Evolutionary conservation across 2,113 vertebrate species (phyloP), one percentile per base, ranked within the genome.

Genomic region (Nesogale talazaci): DNA sequence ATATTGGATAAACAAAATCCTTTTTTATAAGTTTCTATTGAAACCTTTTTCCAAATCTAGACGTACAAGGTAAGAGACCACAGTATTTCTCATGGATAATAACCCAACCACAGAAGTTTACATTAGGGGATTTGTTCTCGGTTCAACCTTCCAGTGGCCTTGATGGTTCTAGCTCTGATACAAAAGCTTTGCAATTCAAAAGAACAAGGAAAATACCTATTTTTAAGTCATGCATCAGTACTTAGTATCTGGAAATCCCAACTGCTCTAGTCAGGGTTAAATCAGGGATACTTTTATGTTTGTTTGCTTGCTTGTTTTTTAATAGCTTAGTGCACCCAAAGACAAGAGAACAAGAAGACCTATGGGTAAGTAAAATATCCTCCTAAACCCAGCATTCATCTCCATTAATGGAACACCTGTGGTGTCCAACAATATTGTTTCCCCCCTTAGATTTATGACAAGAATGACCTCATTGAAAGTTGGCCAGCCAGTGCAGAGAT

Each of bases 171-270:
- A 92, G 69, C 46, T 65, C 16, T 59, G 83, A 96, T 70, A 95
- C 87, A 94, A 96, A 96, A 93, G 94, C 80, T 86, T 80, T 86
- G 88, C 42, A 16, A 77, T 61, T 83, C 92, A 92, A 94, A 95
- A 94, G 81, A 96, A 92, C 38, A 25, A 94, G 74, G 88, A 95
- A 95, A 95, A 86, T 80, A 86, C 90, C 67, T 70, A 90, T 83
- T 88, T 94, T 94, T 96, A 97, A 97, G 96, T 96, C 90, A 97
- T 96, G 76, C 94, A 97, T 96, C 96, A 96, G 96, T 94, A 96
- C 94, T 97, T 96, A 97, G 96, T 93, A 89, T 94, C 91, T 92
- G 95, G 88, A 97, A 95, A 95, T 93, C 93, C 94, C 91, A 95
- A 36, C 38, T 80, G 96, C 57, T 91, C 90, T 31, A 25, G 25